Base-by-base conservation (phyloP, 2,113 vertebrate species). In the Ranitomeya variabilis region DNA sequence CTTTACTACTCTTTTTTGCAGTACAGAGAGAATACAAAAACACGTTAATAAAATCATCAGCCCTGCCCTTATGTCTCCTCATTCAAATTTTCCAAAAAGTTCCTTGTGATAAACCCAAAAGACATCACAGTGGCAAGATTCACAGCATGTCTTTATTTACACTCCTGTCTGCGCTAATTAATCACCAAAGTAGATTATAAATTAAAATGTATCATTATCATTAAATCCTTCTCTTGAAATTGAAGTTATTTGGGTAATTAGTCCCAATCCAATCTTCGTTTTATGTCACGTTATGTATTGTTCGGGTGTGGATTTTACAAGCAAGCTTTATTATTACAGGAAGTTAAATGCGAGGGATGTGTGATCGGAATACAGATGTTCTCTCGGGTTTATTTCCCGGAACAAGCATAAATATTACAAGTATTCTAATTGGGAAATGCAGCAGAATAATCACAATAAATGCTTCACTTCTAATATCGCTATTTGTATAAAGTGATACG, bases 141-240 rank as follows among this genome's bases (percentile, higher is more conserved):
- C 73, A 18, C 85, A 79, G 74, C 77, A 59, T 55, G 64, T 13
- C 66, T 59, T 73, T 88, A 88, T 88, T 88, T 88, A 88, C 80
- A 88, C 66, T 74, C 54, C 67, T 52, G 55, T 82, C 86, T 62
- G 14, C 26, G 54, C 79, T 82, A 83, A 87, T 87, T 73, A 87
- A 82, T 82, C 79, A 82, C 26, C 66, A 80, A 21, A 73, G 79
- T 71, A 71, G 86, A 88, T 74, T 60, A 82, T 81, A 74, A 88
- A 82, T 88, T 82, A 82, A 62, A 88, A 82, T 52, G 26, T 62
- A 57, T 64, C 66, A 74, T 88, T 88, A 88, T 88, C 79, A 82
- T 62, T 82, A 87, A 81, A 87, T 79, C 62, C 64, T 59, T 87
- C 79, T 81, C 54, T 57, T 31, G 21, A 62, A 82, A 82, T 80